Evolutionary conservation across 2,113 vertebrate species (phyloP).

Genomic region (Hydrolagus affinis): DNA sequence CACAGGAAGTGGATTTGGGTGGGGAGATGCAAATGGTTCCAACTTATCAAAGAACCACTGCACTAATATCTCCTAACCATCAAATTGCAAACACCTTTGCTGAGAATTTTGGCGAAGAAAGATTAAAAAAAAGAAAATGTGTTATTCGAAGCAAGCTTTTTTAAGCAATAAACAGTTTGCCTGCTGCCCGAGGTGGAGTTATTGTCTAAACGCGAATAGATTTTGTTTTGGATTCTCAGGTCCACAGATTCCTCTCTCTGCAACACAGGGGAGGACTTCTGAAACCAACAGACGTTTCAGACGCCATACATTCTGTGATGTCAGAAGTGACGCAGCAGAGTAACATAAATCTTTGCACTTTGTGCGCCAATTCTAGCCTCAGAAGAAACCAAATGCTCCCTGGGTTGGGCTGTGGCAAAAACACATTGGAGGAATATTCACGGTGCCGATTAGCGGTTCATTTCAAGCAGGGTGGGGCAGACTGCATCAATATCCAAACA

Average conservation of each 20-base stretch:
- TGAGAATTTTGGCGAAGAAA: slow-evolving; percentile 51
- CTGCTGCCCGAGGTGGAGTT: too few species aligned
- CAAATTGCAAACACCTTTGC: slow-evolving; percentile 72
- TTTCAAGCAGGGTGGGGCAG: too few species aligned
- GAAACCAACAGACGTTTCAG: too few species aligned
- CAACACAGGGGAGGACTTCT: too few species aligned
- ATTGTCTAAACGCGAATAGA: too few species aligned
- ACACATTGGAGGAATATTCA: too few species aligned
- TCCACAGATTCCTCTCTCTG: too few species aligned
- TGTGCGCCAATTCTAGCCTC: not conserved
- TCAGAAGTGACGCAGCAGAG: not conserved
- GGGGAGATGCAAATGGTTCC: slow-evolving; percentile 55
- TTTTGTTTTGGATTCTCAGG: too few species aligned
- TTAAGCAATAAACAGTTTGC: slow-evolving; percentile 7
- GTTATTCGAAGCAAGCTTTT: slow-evolving; percentile 47
- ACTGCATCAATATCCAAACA: too few species aligned
- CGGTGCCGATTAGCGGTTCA: not conserved
- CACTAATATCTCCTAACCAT: slow-evolving; percentile 49
- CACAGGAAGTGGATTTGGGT: slow-evolving; percentile 77
- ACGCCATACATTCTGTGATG: too few species aligned
- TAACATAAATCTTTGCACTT: not conserved
- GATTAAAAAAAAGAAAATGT: slow-evolving; percentile 57
- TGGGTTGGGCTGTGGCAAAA: not conserved
- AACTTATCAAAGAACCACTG: slow-evolving; percentile 57
- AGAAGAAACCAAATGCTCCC: not conserved